phyloP scores from a whole-genome alignment of 2,113 vertebrate genomes.

The Recurvirostra avosetta region DNA sequence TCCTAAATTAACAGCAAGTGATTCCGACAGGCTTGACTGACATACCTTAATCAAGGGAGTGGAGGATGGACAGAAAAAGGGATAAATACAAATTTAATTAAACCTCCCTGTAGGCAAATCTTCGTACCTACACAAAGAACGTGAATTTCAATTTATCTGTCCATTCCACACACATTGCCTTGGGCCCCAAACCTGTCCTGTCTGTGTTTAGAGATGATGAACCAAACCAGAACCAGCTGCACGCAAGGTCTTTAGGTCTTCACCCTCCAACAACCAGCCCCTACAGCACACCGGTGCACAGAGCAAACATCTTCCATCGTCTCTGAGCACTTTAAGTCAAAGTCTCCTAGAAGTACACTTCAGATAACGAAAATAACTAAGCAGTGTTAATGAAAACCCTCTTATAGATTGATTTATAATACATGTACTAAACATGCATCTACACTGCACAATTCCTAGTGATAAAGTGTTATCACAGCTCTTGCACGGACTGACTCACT shows the following conservation, averaged over 20 bases:
- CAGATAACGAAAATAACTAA: neutral
- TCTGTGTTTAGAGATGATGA: neutral
- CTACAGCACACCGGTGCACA: neutral
- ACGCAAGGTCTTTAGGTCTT: neutral
- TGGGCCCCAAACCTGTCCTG: neutral
- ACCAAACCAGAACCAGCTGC: neutral
- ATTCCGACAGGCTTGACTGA: neutral
- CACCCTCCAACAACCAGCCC: neutral
- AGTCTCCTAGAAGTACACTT: neutral
- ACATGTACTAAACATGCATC: neutral
- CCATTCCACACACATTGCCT: neutral
- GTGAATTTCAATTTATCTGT: accelerated
- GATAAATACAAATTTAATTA: neutral
- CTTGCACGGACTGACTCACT: neutral
- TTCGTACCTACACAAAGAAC: neutral
- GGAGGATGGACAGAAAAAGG: neutral
- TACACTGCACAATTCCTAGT: neutral
- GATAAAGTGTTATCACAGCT: neutral
- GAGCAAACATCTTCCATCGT: neutral
- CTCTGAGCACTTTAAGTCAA: neutral
- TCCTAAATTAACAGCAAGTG: neutral
- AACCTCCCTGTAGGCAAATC: neutral
- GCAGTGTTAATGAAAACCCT: neutral
- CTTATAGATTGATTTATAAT: neutral
- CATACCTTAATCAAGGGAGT: accelerated